These are phyloP conservation scores for Hapalemur alaotrensis DNA, from an alignment of 2,797 vertebrate species.

Conservation along the genomic window DNA sequence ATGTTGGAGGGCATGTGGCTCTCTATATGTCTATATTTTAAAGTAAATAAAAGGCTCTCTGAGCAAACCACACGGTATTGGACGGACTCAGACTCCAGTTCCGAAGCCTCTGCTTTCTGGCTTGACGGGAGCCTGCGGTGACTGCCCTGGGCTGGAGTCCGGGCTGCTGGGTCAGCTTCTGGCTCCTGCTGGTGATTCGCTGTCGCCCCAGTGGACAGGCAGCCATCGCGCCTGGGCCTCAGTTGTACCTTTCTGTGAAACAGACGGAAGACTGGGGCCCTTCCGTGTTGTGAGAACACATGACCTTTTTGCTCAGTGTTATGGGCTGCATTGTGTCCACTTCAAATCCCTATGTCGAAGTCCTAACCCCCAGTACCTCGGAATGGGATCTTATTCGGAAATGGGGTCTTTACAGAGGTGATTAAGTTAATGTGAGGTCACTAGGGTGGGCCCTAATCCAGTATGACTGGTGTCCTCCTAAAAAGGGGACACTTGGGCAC, in stretches of 20 bases:
- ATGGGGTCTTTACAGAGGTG: neutral
- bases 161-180: slow-evolving; percentile 73
- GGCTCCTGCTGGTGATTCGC: slow-evolving; percentile 16
- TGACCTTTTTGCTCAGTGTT: neutral
- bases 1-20: slow-evolving; percentile 31
- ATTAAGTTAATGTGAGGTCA: neutral
- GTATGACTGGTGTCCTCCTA: neutral
- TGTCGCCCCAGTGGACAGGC: neutral
- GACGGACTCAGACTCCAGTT: slow-evolving; percentile 39
- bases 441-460: neutral
- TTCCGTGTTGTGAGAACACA: neutral
- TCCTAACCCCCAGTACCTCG: neutral
- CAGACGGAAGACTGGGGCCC: neutral
- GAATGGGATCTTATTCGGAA: neutral
- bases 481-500: neutral
- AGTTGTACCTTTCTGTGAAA: slow-evolving; percentile 27
- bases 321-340: neutral
- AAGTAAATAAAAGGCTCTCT: slow-evolving; percentile 74
- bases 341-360: neutral
- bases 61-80: slow-evolving; percentile 71
- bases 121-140: slow-evolving; percentile 68
- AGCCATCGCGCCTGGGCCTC: neutral
- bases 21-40: slow-evolving; percentile 74
- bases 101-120: slow-evolving; percentile 64
- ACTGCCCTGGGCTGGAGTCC: neutral